A percentile compares a stretch with the other conserved stretches of the same genome.
Evolutionary conservation across 2,113 vertebrate genomes (phyloP).

Genomic region (Todiramphus saurophagus): DNA sequence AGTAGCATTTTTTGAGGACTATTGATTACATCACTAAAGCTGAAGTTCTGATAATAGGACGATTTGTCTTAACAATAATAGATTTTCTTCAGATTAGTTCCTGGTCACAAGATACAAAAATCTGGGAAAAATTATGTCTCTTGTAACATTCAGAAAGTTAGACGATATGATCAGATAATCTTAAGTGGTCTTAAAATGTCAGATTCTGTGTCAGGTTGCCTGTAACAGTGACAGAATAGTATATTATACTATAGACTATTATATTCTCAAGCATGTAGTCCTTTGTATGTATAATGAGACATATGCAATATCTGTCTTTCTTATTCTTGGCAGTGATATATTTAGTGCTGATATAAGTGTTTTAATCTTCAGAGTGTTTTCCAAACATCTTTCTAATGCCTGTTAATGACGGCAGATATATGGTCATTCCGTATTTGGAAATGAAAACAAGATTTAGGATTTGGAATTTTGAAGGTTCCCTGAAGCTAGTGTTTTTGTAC

Average conservation of each 20-base stretch:
- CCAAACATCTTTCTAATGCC: neutral
- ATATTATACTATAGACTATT: neutral
- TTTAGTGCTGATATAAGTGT: neutral
- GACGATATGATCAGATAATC: neutral
- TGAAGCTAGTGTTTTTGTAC: neutral
- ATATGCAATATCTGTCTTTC: neutral
- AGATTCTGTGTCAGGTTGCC: neutral
- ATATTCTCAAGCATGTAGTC: neutral
- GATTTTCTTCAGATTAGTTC: neutral
- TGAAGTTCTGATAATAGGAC: neutral
- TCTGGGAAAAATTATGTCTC: neutral
- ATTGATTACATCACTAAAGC: neutral
- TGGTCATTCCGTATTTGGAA: neutral
- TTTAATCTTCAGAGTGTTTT: neutral
- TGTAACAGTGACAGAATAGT: neutral
- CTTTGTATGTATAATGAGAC: neutral
- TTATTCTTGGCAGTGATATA: neutral
- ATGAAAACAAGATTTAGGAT: neutral
- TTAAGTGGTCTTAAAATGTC: neutral
- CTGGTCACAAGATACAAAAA: neutral
- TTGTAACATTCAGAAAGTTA: neutral
- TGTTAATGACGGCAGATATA: neutral
- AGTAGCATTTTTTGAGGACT: neutral
- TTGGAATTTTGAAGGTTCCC: neutral
- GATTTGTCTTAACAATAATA: neutral